Conservation (phyloP, 1,140 invertebrate species). For the Drosophila seguyi region DNA sequence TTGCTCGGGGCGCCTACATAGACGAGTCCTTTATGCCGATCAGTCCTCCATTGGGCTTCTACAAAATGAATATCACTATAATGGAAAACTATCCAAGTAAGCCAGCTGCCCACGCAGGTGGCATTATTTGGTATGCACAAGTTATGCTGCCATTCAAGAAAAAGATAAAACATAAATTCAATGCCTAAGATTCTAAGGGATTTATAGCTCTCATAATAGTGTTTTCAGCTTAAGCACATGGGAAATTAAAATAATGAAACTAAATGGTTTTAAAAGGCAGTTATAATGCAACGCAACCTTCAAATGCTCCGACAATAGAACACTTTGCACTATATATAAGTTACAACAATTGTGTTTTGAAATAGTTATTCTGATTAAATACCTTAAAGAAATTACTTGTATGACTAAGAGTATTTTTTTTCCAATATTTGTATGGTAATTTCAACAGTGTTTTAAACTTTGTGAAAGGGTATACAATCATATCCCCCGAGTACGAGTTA, state of each 20-base stretch:
- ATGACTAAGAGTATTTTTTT: not conserved
- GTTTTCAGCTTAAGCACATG: too few species aligned
- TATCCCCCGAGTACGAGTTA: not conserved
- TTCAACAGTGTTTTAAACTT: not conserved
- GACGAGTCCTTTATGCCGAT: conserved; percentile 17
- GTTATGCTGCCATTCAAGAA: conserved; percentile 17
- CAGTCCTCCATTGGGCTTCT: conserved; percentile 29
- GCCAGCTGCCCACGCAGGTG: conserved; percentile 5
- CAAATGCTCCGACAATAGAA: not conserved
- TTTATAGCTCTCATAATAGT: not conserved
- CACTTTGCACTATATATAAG: too few species aligned
- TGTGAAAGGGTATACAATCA: not conserved
- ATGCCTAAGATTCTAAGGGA: not conserved
- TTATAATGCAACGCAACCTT: not conserved
- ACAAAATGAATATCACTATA: conserved; percentile 16
- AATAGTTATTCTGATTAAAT: not conserved
- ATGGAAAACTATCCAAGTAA: not conserved
- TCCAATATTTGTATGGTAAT: not conserved
- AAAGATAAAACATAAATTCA: not conserved
- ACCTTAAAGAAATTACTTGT: not conserved
- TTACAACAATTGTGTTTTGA: too few species aligned
- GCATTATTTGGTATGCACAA: conserved; percentile 26
- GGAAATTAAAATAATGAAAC: not conserved
- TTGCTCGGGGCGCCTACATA: conserved; percentile 19
- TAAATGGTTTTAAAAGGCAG: not conserved